These are phyloP conservation scores for Xanthorhoe designata DNA, from an alignment of 2,888 invertebrate species.

Conservation along the genomic window DNA sequence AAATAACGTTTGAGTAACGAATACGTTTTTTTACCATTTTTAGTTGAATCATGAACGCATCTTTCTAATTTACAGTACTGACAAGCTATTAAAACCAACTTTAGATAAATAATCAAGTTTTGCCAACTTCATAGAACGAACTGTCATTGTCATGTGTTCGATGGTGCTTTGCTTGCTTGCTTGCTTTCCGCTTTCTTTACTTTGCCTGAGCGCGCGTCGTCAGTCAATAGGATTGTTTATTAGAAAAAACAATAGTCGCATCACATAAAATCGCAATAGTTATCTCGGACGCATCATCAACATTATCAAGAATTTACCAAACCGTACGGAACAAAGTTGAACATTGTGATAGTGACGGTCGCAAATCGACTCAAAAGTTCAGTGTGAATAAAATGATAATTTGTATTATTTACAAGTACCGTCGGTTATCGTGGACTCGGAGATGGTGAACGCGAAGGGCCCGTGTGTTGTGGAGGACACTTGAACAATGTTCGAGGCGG, in stretches of 20 bases:
- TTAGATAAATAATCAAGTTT: conserved; percentile 37
- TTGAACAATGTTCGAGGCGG: conserved; percentile 80
- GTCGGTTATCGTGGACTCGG: conserved; percentile 58
- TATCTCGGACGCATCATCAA: conserved; percentile 49
- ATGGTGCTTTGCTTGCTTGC: conserved; percentile 69
- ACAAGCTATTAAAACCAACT: conserved; percentile 54
- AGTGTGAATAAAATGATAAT: conserved; percentile 72
- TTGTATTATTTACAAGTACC: conserved; percentile 74
- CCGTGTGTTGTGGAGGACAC: conserved; percentile 68
- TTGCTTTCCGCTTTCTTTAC: conserved; percentile 78
- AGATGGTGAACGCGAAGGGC: conserved; percentile 63
- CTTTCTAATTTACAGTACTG: conserved; percentile 37
- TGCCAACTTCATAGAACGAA: conserved; percentile 64
- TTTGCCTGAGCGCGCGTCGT: conserved; percentile 79
- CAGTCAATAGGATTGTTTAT: conserved; percentile 71
- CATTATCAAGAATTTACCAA: conserved; percentile 44
- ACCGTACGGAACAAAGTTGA: conserved; percentile 47
- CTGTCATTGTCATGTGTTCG: conserved; percentile 76
- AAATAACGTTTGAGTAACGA: conserved; percentile 9
- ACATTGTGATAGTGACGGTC: conserved; percentile 81
- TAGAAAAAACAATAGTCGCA: conserved; percentile 63
- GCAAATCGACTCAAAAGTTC: conserved; percentile 69
- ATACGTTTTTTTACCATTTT: conserved; percentile 1
- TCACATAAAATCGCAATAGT: conserved; percentile 61
- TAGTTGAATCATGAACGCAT: conserved; percentile 56